These are phyloP conservation scores for Teleogryllus occipitalis DNA, from an alignment of 1,140 invertebrate species.

Conservation along the genomic window DNA sequence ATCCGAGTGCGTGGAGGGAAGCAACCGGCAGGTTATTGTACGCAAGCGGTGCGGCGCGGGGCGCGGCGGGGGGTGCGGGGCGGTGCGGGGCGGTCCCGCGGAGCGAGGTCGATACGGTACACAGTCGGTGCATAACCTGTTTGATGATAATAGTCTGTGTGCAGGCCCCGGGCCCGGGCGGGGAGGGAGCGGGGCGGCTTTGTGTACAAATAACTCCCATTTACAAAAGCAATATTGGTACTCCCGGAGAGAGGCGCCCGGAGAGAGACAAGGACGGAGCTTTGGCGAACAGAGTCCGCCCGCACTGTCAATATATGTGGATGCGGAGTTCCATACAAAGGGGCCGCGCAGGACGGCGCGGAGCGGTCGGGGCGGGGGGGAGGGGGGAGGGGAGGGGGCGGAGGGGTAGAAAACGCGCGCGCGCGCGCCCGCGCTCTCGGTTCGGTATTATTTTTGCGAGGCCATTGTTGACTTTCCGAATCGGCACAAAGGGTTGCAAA, in stretches of 20 bases:
- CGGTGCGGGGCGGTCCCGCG: too few relatives aligned
- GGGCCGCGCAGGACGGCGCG: not conserved
- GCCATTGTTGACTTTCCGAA: too few relatives aligned
- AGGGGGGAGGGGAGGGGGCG: not conserved
- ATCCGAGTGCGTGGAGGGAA: too few relatives aligned
- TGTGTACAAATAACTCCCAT: not conserved
- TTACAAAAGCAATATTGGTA: slow-evolving; percentile 5
- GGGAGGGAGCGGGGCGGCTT: not conserved
- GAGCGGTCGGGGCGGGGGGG: too few relatives aligned
- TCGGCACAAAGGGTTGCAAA: too few relatives aligned
- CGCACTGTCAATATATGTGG: not conserved
- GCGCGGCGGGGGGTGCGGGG: too few relatives aligned
- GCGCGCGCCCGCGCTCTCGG: too few relatives aligned
- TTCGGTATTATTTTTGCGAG: too few relatives aligned
- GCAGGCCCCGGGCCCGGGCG: too few relatives aligned
- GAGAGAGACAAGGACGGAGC: not conserved
- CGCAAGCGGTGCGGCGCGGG: too few relatives aligned
- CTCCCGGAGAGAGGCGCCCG: not conserved
- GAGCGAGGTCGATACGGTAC: not conserved
- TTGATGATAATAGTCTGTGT: slow-evolving; percentile 5
- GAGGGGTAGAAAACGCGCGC: not conserved
- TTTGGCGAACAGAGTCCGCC: not conserved
- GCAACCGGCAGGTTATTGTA: too few relatives aligned
- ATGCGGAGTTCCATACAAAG: not conserved
- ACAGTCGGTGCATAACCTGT: not conserved